These are phyloP conservation scores for Sebastes variabilis DNA, from an alignment of 2,797 vertebrate species.

Conservation along the genomic window DNA sequence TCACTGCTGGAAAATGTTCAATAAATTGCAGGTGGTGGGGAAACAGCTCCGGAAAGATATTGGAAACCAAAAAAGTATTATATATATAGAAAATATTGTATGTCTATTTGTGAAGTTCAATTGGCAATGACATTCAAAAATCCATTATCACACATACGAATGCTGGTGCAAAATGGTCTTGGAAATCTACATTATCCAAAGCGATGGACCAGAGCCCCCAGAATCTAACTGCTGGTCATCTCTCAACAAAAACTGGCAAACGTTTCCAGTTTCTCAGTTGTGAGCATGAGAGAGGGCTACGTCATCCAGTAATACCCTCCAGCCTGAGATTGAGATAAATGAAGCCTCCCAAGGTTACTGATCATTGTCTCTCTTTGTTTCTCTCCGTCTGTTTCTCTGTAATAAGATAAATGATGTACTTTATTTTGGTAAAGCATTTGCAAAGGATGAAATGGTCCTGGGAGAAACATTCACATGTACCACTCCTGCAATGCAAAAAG, in stretches of 20 bases:
- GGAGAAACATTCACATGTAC: no score
- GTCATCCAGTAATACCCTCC: constrained; percentile 24
- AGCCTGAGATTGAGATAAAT: constrained; percentile 39
- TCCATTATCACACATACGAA: neutral
- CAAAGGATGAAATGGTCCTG: no score
- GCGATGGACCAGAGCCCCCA: neutral
- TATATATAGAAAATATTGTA: neutral
- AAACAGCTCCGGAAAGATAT: constrained; percentile 4
- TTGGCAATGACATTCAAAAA: neutral
- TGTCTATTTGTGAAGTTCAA: neutral
- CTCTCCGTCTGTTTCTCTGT: no score
- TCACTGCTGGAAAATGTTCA: neutral
- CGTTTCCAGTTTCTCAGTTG: neutral
- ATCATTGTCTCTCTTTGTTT: no score
- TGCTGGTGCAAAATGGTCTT: neutral
- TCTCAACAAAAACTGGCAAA: neutral
- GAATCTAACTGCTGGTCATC: neutral
- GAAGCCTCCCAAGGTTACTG: constrained; percentile 23
- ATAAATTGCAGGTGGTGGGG: neutral
- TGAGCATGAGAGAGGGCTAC: neutral
- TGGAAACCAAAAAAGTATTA: neutral
- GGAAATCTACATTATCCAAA: neutral
- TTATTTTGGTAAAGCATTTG: no score
- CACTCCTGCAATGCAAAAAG: no score
- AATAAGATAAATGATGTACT: no score